Evolutionary conservation across 1,140 invertebrate genomes (phyloP), one percentile per base, ranked within the genome.

Genomic region (Metopolophium dirhodum): DNA sequence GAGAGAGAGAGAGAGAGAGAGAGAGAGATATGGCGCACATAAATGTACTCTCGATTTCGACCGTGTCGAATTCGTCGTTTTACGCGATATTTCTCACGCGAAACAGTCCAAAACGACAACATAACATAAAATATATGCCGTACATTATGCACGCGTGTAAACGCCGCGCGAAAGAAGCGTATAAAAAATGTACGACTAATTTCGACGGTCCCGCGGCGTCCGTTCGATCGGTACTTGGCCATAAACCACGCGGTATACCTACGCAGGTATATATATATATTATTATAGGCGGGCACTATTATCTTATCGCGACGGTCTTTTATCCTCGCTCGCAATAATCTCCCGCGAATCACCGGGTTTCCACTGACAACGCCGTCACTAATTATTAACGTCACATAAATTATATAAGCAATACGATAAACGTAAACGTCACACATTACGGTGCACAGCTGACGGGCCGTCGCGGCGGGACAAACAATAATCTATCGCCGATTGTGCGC

Each of bases 21-120:
- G 37, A 37, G 37, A 37, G 37, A 49, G 47, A 14, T 0, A 49
- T 11, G 8, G n/a, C 35, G 49, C 30, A 49, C 7, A 20, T 37
- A 37, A 1, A 37, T 2, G 30, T 20, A 26, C 51, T 61, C 14
- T 35, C 14, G 18, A 88, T 23, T 37, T 89, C 51, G 49, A 89
- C 87, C 87, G 35, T 89, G 87, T 57, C 87, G 37, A 90, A 47
- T 61, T 90, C 14, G 45, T 47, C 54, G 89, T 90, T 90, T 90
- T 90, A 45, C 37, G 54, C 23, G 37, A 45, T 68, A 68, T 90
- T 89, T 89, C 54, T 54, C 87, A 49, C 47, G 47, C 35, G 51
- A 26, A 26, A n/a, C n/a, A 11, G 47, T 88, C 35, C 49, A 23
- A n/a, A 88, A 88, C 49, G 87, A n/a, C 23, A 8, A 41, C 23